Conservation (phyloP, 2,888 invertebrate species). For the Auanema sp. region DNA sequence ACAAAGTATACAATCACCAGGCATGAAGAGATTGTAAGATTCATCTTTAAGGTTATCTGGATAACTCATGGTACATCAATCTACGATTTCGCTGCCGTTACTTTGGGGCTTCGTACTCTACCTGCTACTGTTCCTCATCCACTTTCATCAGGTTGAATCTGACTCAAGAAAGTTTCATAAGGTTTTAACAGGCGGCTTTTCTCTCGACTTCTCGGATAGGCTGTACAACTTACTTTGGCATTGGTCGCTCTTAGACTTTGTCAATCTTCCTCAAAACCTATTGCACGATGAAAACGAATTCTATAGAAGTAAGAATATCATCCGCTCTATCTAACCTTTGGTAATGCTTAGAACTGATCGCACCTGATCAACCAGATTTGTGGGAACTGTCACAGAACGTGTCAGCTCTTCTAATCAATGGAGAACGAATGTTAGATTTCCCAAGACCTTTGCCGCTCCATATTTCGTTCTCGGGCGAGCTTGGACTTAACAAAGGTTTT, state of each 20-base stretch:
- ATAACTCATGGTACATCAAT: slow-evolving; percentile 61
- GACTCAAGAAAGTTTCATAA: no score
- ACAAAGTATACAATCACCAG: slow-evolving; percentile 30
- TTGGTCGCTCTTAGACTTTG: slow-evolving; percentile 56
- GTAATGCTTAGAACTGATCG: slow-evolving; percentile 23
- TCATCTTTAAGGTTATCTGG: slow-evolving; percentile 51
- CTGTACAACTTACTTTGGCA: slow-evolving; percentile 58
- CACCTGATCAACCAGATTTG: slow-evolving; percentile 40
- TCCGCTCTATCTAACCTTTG: not conserved
- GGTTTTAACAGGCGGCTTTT: slow-evolving; percentile 41
- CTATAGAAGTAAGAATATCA: slow-evolving; percentile 35
- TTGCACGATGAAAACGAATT: slow-evolving; percentile 57
- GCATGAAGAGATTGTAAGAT: not conserved
- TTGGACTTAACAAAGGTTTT: slow-evolving; percentile 33
- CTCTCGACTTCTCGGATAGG: slow-evolving; percentile 48
- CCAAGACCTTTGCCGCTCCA: slow-evolving; percentile 58
- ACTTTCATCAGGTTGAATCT: slow-evolving; percentile 43
- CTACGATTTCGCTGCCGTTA: slow-evolving; percentile 56
- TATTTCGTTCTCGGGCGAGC: slow-evolving; percentile 57
- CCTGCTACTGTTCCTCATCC: slow-evolving; percentile 62
- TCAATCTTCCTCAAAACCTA: slow-evolving; percentile 58
- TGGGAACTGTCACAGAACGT: slow-evolving; percentile 53
- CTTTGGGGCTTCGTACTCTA: slow-evolving; percentile 55
- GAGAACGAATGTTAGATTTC: slow-evolving; percentile 62
- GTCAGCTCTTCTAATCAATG: slow-evolving; percentile 54